Evolutionary conservation across 2,113 vertebrate genomes (phyloP).

Genomic region (Podocnemis expansa): DNA sequence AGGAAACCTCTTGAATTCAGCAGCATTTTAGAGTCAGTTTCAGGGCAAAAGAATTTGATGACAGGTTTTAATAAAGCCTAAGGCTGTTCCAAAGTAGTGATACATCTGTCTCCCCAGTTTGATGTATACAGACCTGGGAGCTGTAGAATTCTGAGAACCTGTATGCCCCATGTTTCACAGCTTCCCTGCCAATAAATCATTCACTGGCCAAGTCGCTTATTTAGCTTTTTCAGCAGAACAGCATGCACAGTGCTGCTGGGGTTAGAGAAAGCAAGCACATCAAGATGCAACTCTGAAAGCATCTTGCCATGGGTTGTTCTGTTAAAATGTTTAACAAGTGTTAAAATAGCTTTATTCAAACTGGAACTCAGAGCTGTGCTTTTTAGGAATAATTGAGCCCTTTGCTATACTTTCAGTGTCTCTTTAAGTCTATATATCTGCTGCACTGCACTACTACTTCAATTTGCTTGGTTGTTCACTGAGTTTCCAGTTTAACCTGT

Average conservation of each 20-base stretch:
- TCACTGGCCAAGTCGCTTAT: neutral
- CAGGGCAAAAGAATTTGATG: neutral
- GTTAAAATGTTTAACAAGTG: neutral
- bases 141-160: neutral
- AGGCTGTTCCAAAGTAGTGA: neutral
- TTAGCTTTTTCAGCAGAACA: neutral
- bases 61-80: neutral
- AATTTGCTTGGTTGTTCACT: neutral
- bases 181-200: neutral
- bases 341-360: neutral
- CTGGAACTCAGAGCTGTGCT: neutral
- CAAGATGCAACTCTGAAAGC: neutral
- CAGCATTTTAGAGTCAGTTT: neutral
- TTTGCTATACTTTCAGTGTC: neutral
- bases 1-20: neutral
- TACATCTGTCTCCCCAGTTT: neutral
- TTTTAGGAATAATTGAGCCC: neutral
- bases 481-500: neutral
- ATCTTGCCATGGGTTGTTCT: neutral
- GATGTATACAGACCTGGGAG: neutral
- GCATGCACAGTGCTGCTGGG: neutral
- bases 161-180: neutral
- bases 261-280: neutral
- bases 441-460: neutral
- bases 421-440: neutral